Base-by-base conservation (phyloP, 1,140 invertebrate species). In the Drosophila tristis region DNA sequence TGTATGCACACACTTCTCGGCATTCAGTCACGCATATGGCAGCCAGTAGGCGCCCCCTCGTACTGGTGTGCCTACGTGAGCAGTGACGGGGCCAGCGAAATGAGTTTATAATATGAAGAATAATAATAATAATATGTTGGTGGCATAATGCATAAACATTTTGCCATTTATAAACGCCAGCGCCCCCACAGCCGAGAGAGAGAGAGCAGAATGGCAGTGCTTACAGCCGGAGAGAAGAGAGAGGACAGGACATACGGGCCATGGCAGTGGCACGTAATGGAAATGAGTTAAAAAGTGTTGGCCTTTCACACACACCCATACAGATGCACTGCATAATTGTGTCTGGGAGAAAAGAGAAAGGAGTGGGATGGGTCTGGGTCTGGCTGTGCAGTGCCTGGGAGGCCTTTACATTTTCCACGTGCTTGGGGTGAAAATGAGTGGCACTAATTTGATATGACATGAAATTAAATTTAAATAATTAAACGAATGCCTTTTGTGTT, bases 401-500 rank as follows among this genome's bases (percentile, higher is more conserved):
- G 66, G 35, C 31, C 61, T 57, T 49, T 56, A 59, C 57, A 70
- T 53, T 55, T 65, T 87, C 54, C 78, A 68, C 53, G 74, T 70
- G 79, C 60, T 73, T 42, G 49, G 65, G 48, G 75, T 80, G 72
- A 77, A 89, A 87, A 89, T 80, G 79, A 84, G 72, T 89, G 79
- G 84, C 71, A 89, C 84, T 87, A 84, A 87, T 87, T 89, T 89
- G 75, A 89, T 66, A 82, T 73, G 84, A 82, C 84, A 84, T 65
- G 75, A 80, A 87, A 89, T 87, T 87, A 84, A 87, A 87, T 89
- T 89, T 87, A 80, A 87, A 87, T 87, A 90, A 87, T 89, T 87
- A 87, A 85, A 87, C 74, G 57, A 62, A 71, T 85, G 78, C 68
- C 61, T 67, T 78, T 77, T 78, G 74, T 80, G 44, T 39, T 45